Percentiles rank a stretch among this genome's conserved stretches.
These are phyloP conservation scores for Tetramorium simillimum DNA, from an alignment of 1,140 invertebrate species.

Conservation along the genomic window DNA sequence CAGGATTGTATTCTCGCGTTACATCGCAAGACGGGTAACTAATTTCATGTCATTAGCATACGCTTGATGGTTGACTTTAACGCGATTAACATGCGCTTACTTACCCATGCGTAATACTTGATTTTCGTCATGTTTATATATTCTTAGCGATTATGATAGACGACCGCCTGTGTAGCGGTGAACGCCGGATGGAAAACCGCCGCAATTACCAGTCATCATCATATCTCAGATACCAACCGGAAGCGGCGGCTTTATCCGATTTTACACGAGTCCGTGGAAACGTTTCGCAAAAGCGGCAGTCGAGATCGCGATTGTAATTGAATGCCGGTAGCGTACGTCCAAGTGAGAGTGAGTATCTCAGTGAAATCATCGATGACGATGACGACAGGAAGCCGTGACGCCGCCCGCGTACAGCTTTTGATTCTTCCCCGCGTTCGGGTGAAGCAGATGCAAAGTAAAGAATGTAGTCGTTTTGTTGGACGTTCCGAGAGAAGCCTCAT, in stretches of 20 bases:
- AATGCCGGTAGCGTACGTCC: constrained; percentile 1
- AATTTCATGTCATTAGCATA: constrained; percentile 50
- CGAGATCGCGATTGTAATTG: constrained; percentile 28
- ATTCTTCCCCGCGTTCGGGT: constrained; percentile 57
- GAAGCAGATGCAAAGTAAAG: not conserved
- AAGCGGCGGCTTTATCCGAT: constrained; percentile 48
- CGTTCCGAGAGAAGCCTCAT: not conserved
- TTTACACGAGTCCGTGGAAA: constrained; percentile 39
- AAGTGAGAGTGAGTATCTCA: constrained; percentile 71
- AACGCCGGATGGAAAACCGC: constrained; percentile 49
- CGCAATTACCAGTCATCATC: constrained; percentile 53
- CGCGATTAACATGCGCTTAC: constrained; percentile 26
- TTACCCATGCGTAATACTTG: constrained; percentile 15
- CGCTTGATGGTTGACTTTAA: constrained; percentile 17
- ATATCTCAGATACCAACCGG: constrained; percentile 20
- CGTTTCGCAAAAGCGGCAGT: constrained; percentile 49
- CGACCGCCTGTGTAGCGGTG: not conserved
- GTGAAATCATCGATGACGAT: constrained; percentile 80
- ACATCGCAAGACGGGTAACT: not conserved
- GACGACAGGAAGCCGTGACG: constrained; percentile 69
- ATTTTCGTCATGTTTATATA: constrained; percentile 36
- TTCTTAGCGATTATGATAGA: constrained; percentile 19
- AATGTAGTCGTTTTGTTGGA: not conserved
- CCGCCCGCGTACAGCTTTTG: constrained; percentile 69
- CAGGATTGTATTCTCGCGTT: constrained; percentile 27